Evolutionary conservation across 2,888 invertebrate genomes (phyloP), one percentile per base, ranked within the genome.

Genomic region (Anaspis maculata): DNA sequence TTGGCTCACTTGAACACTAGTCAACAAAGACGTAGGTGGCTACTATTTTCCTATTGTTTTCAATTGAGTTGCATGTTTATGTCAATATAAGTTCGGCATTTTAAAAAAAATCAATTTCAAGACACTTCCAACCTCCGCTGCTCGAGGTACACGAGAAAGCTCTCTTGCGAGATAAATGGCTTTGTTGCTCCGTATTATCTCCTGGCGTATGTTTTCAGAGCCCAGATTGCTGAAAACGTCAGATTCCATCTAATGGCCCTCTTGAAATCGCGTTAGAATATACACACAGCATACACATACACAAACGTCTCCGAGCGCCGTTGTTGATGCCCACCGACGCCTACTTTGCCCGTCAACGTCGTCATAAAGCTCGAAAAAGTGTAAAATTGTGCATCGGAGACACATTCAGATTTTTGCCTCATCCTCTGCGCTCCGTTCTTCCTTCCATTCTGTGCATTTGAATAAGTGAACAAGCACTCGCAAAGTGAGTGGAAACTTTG

Each of bases 401-500:
- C 35, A 32, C 27, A 29, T 30, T 27, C 15, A 22, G n/a, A n/a
- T n/a, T n/a, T n/a, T n/a, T n/a, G n/a, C n/a, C n/a, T n/a, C n/a
- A n/a, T n/a, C n/a, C n/a, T n/a, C n/a, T n/a, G n/a, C n/a, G n/a
- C n/a, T n/a, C n/a, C n/a, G n/a, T n/a, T 37, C 28, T 27, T 36
- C 11, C 15, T 22, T 27, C 11, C 34, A n/a, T 40, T 26, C 19
- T 33, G 12, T 33, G 26, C 37, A 39, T 46, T 39, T 49, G 47
- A 56, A 56, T 56, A 54, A 51, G 53, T 52, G 49, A 53, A 52
- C 45, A 46, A 52, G 48, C 52, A 46, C 48, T 51, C 42, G 50
- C 52, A 52, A 57, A 57, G 54, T 55, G 56, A 57, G 56, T 53
- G 52, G 48, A 53, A 55, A 54, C 44, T 50, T 44, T 61, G 51